Percentiles rank a stretch among this genome's conserved stretches.
phyloP scores from a whole-genome alignment of 2,113 vertebrate genomes.

The Athene cunicularia region DNA sequence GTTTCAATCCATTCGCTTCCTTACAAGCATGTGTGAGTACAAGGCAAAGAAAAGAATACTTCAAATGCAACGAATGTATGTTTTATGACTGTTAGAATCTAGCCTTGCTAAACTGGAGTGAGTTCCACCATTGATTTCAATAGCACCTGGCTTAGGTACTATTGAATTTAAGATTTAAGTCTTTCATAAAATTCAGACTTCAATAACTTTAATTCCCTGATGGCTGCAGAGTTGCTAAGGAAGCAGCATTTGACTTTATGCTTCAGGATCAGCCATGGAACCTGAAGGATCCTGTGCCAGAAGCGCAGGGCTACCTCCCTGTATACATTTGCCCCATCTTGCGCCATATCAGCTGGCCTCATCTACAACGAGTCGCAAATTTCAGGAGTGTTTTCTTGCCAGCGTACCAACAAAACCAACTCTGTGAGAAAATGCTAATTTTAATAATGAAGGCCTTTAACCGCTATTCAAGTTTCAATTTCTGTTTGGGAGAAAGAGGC shows the following conservation, averaged over 20 bases:
- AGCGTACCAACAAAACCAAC: not conserved
- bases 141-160: conserved; percentile 1
- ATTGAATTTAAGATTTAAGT: conserved; percentile 40
- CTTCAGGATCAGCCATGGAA: not conserved
- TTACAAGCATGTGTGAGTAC: not conserved
- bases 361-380: not conserved
- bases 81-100: not conserved
- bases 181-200: conserved; percentile 41
- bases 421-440: not conserved
- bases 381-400: not conserved
- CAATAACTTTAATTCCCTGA: conserved; percentile 29
- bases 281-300: not conserved
- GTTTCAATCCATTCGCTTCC: not conserved
- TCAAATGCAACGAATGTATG: not conserved
- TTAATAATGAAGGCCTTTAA: not conserved
- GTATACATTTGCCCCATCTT: not conserved
- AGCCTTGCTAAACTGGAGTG: not conserved
- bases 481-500: not conserved
- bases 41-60: not conserved
- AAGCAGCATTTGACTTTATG: not conserved
- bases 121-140: not conserved
- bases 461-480: not conserved
- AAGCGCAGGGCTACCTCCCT: not conserved
- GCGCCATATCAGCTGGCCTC: not conserved
- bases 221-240: not conserved